A percentile compares a stretch with the other conserved stretches of the same genome.
phyloP scores from a whole-genome alignment of 2,797 vertebrate species.

The Gorsachius magnificus region DNA sequence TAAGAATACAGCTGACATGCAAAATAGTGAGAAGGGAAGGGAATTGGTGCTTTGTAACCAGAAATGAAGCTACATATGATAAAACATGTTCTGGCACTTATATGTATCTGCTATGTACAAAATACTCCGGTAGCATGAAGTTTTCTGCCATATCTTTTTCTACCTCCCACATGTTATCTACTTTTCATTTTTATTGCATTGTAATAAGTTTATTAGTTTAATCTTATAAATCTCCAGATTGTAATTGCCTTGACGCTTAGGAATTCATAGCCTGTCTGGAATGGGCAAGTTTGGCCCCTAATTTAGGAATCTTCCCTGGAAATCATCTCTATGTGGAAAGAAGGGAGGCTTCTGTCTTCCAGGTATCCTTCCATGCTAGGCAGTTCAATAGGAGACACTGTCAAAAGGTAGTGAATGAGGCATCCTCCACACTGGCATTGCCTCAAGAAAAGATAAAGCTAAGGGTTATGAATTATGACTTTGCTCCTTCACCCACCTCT shows the following conservation, averaged over 20 bases:
- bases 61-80: neutral
- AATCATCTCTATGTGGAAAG: neutral
- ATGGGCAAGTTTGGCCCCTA: neutral
- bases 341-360: neutral
- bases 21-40: neutral
- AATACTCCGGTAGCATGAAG: neutral
- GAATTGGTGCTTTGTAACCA: neutral
- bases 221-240: neutral
- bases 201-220: neutral
- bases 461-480: neutral
- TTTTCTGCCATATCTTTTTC: neutral
- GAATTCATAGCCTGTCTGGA: neutral
- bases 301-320: neutral
- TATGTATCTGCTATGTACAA: fast-evolving
- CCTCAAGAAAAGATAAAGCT: neutral
- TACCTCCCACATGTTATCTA: neutral
- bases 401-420: neutral
- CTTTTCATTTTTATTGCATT: neutral
- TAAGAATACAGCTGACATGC: neutral
- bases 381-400: neutral
- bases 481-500: neutral
- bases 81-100: neutral
- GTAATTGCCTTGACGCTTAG: neutral
- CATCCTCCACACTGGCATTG: neutral
- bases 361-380: neutral